These are phyloP conservation scores for Buathra laborator DNA, from an alignment of 2,888 invertebrate genomes.

Conservation along the genomic window DNA sequence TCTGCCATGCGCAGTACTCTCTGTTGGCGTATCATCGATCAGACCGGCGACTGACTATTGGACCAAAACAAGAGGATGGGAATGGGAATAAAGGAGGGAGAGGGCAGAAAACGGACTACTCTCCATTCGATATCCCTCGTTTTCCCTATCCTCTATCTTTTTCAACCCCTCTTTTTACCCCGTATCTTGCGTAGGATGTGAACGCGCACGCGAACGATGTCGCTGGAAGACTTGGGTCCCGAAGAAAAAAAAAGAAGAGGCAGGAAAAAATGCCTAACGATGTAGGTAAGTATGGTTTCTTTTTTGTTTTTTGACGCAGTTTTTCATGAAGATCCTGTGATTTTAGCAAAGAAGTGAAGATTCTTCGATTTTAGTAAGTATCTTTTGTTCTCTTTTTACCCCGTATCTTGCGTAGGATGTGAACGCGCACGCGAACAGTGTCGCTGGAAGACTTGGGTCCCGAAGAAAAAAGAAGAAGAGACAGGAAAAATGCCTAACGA, in stretches of 20 bases:
- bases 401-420: not conserved
- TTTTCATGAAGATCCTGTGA: too few relatives aligned
- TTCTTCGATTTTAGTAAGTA: too few relatives aligned
- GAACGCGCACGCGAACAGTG: slow-evolving; percentile 1
- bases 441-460: not conserved
- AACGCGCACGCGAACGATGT: slow-evolving; percentile 9
- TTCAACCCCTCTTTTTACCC: not conserved
- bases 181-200: not conserved
- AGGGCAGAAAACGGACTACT: slow-evolving; percentile 39
- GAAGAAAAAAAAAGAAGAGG: not conserved
- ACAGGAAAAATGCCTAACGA: not conserved
- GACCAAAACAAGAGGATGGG: slow-evolving; percentile 84
- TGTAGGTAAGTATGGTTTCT: not conserved
- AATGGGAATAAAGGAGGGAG: slow-evolving; percentile 79
- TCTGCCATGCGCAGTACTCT: slow-evolving; percentile 83
- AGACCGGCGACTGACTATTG: slow-evolving; percentile 84
- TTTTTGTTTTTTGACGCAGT: too few relatives aligned
- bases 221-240: not conserved
- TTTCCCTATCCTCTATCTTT: not conserved
- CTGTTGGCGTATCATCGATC: slow-evolving; percentile 85
- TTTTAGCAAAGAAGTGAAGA: too few relatives aligned
- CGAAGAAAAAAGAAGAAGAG: not conserved
- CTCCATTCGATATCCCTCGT: not conserved
- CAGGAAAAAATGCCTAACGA: not conserved
- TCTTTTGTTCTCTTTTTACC: not conserved